Percentiles rank a stretch among this genome's conserved stretches.
Evolutionary conservation across 2,113 vertebrate genomes (phyloP).

Genomic region (Solenodon paradoxus): DNA sequence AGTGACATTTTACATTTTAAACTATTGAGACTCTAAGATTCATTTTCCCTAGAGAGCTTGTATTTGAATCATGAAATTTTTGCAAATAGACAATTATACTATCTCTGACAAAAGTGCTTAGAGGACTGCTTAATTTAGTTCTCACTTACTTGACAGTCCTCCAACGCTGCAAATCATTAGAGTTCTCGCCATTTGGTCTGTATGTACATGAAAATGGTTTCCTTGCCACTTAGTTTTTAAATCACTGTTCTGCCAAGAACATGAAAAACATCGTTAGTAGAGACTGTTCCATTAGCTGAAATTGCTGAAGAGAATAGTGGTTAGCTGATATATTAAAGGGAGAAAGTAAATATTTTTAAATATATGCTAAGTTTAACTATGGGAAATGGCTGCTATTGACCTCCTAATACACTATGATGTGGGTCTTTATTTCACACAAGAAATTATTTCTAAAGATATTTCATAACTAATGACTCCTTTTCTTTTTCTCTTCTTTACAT

Average conservation of each 20-base stretch:
- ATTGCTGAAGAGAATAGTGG: not conserved
- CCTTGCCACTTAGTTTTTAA: not conserved
- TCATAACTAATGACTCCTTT: not conserved
- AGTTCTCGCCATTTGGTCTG: not conserved
- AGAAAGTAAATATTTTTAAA: constrained; percentile 35
- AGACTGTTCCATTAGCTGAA: not conserved
- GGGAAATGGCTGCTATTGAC: not conserved
- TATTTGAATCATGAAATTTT: constrained; percentile 4
- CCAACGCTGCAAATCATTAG: not conserved
- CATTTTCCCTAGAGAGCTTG: constrained; percentile 6
- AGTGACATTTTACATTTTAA: constrained; percentile 45
- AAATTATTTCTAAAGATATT: not conserved
- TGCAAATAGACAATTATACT: constrained; percentile 24
- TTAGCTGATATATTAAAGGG: not conserved
- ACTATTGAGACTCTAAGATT: not conserved
- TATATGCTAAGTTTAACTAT: not conserved
- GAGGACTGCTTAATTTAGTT: constrained; percentile 13
- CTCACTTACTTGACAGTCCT: not conserved
- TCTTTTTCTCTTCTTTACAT: not conserved
- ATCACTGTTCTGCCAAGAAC: not conserved
- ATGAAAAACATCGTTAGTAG: not conserved
- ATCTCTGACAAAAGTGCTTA: constrained; percentile 1
- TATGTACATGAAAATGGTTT: not conserved
- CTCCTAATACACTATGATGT: not conserved
- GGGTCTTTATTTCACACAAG: not conserved